phyloP scores from a whole-genome alignment of 30 jellyfish, hydroid and myxozoan genomes.

The Catostylus mosaicus region DNA sequence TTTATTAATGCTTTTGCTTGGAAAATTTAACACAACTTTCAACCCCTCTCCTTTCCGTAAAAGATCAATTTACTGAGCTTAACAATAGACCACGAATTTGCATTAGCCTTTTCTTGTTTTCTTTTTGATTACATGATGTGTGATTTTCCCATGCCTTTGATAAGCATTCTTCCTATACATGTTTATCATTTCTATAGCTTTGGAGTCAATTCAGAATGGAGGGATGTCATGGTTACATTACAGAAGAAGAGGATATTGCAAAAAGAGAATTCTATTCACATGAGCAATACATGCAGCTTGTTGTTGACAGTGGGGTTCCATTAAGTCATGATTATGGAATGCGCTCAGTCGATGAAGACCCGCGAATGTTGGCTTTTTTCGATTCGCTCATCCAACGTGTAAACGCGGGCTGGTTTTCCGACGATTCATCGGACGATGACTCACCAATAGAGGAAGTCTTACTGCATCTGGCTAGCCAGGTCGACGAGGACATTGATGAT shows the following conservation, averaged over 20 bases:
- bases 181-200: slow-evolving; percentile 44
- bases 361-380: slow-evolving; percentile 92
- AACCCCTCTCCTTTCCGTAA: too few relatives aligned
- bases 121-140: too few relatives aligned
- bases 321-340: slow-evolving; percentile 82
- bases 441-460: slow-evolving; percentile 60
- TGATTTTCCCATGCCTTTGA: too few relatives aligned
- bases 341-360: slow-evolving; percentile 86
- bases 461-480: slow-evolving; percentile 31
- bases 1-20: not conserved
- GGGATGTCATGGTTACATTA: slow-evolving; percentile 76
- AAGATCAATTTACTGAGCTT: too few relatives aligned
- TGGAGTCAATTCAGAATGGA: slow-evolving; percentile 91
- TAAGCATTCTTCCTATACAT: too few relatives aligned
- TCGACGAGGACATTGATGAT: slow-evolving; percentile 26
- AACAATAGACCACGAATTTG: too few relatives aligned
- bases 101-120: too few relatives aligned
- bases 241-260: slow-evolving; percentile 57
- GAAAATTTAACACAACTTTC: too few relatives aligned
- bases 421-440: slow-evolving; percentile 73
- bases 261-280: slow-evolving; percentile 64
- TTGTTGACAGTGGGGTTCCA: slow-evolving; percentile 60
- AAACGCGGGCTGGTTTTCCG: slow-evolving; percentile 78
- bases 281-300: slow-evolving; percentile 78
- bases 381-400: slow-evolving; percentile 88